Evolutionary conservation across 2,888 invertebrate species (phyloP), one percentile per base, ranked within the genome.

Genomic region (Chloroclystis v-ata): DNA sequence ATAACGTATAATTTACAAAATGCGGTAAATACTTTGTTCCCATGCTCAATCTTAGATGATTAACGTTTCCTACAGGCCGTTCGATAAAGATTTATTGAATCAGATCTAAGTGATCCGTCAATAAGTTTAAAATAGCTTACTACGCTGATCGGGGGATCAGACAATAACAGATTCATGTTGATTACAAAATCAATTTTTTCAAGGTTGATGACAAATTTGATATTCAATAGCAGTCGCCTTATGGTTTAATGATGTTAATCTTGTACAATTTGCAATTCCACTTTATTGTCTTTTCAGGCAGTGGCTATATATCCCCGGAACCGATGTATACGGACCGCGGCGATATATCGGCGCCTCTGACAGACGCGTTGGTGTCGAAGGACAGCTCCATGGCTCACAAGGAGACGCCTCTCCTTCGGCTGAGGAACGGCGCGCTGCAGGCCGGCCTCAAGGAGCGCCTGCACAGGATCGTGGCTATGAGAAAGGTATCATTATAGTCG

Each of bases 351-450:
- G 83, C 83, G 43, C 75, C 78, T 0, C 60, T 80, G 24, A 73
- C 78, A 1, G 78, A 87, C 40, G 63, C 69, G 37, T 76, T 78
- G 2, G 57, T 69, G 40, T 57, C 67, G 13, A 82, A 78, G 49
- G 78, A 75, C 24, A 68, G 52, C 40, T 51, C 65, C 8, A 49
- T 65, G 44, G 47, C 53, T 7, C 50, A 52, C 43, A 78, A 78
- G 46, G 77, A 75, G 20, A 87, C 85, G 28, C 89, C 89, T 1
- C 68, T 92, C 25, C 77, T 92, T 65, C 78, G 89, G 60, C 79
- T 93, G 37, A 82, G 90, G 60, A 94, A 94, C 61, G 93, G 93
- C 16, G 92, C 91, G 35, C 75, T 94, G 24, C 92, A 92, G 60
- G 89, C 89, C 3, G 92, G 92, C 0, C 88, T 94, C 12, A 88